Base-by-base conservation (phyloP, 2,888 invertebrate genomes). In the Xylophagus ater region DNA sequence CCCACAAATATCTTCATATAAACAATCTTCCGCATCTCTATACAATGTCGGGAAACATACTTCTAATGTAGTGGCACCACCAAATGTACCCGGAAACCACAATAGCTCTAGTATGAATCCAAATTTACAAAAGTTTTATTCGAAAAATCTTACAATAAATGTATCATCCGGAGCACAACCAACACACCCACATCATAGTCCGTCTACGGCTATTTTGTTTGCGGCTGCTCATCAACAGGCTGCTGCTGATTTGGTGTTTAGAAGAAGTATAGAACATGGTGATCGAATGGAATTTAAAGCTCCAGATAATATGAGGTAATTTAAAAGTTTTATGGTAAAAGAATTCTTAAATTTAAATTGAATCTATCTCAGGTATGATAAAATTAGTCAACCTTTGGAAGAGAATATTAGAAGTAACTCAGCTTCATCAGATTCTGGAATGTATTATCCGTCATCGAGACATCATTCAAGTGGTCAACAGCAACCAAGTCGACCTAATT, bases 401-500 rank as follows among this genome's bases (percentile, higher is more conserved):
- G 51, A 51, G 33, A 36, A 35, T 31, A 56, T 58, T 4, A 53
- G 62, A 1, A 56, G 62, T 13, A 60, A 56, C 40, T 62, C 59
- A 1, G 60, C 62, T 14, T 57, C 60, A 32, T 62, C 62, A 0
- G 63, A 62, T 10, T 62, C 60, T n/a, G 51, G 57, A 4, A 53
- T 55, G 29, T 53, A 54, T 48, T 56, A 54, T 38, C 52, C 50
- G 44, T 49, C 56, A 44, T 53, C 54, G 10, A 6, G 26, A 12
- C 10, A 8, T 6, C 26, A 26, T 26, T 12, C 26, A 5, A 26
- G 26, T 26, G 6, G 24, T 9, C 39, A 48, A 40, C 52, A 53
- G 40, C 61, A 57, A 19, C 62, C 62, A 10, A 62, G 62, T 48
- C 56, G 64, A 2, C 65, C 64, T 3, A 59, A 53, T 26, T 65